A percentile compares a stretch with the other conserved stretches of the same genome.
These are phyloP conservation scores for Hylaea fasciaria DNA, from an alignment of 2,888 invertebrate genomes.

Conservation along the genomic window DNA sequence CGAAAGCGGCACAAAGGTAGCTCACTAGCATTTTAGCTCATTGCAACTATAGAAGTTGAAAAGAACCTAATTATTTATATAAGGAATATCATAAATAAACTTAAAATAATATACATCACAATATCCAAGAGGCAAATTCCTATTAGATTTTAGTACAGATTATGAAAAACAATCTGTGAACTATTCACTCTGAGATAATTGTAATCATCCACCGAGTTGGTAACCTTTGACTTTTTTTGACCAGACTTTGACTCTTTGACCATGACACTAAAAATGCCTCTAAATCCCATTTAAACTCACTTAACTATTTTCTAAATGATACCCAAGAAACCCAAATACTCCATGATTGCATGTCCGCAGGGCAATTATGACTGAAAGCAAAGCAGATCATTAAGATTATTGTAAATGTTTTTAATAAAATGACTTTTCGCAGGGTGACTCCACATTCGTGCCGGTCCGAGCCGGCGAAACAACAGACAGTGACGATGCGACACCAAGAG, in stretches of 20 bases:
- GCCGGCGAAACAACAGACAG: constrained; percentile 88
- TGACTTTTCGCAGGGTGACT: constrained; percentile 89
- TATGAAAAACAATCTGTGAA: neutral
- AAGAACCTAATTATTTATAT: neutral
- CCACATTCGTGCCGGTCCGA: constrained; percentile 96
- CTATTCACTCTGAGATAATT: neutral
- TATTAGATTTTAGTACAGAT: neutral
- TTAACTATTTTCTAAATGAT: too few relatives aligned
- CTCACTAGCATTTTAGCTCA: constrained; percentile 24
- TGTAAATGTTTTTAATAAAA: neutral
- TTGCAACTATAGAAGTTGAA: constrained; percentile 18
- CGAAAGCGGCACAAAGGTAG: constrained; percentile 33
- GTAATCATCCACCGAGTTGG: neutral
- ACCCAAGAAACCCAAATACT: too few relatives aligned
- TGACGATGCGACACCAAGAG: constrained; percentile 91
- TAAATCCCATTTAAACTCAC: neutral
- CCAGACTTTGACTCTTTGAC: too few relatives aligned
- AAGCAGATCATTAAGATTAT: neutral
- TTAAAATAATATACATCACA: neutral
- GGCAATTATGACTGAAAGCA: too few relatives aligned
- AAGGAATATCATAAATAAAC: neutral
- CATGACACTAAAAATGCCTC: neutral
- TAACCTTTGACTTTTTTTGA: too few relatives aligned
- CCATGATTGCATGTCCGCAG: constrained; percentile 7
- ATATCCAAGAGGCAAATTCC: neutral